Percentiles rank a stretch among this genome's conserved stretches.
Conservation (phyloP, 2,888 invertebrate species). For the Allolobophora icterica region DNA sequence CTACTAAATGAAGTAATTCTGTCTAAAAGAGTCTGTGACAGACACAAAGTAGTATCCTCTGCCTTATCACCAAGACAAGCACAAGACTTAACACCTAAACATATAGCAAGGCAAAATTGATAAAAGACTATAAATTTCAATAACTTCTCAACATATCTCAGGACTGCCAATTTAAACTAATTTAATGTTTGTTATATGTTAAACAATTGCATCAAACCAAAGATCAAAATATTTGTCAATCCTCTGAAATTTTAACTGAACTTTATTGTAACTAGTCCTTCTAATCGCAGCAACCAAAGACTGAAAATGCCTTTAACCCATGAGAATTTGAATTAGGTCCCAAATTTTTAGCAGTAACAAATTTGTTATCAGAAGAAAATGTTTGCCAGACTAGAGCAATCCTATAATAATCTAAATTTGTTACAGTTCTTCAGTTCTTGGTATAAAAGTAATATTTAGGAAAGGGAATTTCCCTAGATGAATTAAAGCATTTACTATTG, state of each 20-base stretch:
- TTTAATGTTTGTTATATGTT: background rate
- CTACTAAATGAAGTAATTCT: background rate
- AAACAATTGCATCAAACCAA: background rate
- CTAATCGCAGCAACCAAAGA: background rate
- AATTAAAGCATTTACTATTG: background rate
- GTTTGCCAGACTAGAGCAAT: background rate
- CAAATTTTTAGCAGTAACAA: background rate
- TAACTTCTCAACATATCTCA: background rate
- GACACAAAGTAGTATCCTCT: background rate
- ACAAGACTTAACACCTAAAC: background rate
- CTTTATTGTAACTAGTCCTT: background rate
- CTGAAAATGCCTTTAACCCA: background rate
- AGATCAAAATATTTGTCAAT: background rate
- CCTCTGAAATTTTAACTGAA: background rate
- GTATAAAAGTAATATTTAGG: background rate
- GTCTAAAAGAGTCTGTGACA: background rate
- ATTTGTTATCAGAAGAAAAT: background rate
- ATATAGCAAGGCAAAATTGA: background rate
- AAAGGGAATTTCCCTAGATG: background rate
- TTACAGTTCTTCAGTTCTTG: background rate
- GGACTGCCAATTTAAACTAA: background rate
- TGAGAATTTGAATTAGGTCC: background rate
- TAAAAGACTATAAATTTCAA: background rate
- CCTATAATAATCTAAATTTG: background rate
- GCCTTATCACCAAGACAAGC: background rate